Conservation (phyloP, 2,797 vertebrate species). For the Cephalopachus bancanus region DNA sequence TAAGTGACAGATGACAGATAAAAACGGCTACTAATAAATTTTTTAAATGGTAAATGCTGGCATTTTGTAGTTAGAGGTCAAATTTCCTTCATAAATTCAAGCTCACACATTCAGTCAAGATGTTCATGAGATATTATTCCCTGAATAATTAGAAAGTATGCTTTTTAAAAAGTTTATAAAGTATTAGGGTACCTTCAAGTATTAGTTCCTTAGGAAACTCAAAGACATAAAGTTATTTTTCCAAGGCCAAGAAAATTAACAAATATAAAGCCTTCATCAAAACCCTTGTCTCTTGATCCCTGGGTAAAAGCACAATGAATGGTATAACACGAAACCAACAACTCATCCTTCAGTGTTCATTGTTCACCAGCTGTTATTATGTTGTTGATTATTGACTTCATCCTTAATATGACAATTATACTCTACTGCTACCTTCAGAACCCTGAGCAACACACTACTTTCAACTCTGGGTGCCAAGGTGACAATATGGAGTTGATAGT, state of each 20-base stretch:
- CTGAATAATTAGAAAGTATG: neutral
- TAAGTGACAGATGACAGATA: neutral
- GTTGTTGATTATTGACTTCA: neutral
- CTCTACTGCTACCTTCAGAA: neutral
- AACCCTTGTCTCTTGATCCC: too few species aligned
- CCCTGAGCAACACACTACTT: neutral
- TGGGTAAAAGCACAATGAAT: neutral
- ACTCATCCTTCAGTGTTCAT: accelerated
- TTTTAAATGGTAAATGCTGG: neutral
- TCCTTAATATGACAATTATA: accelerated
- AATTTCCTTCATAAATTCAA: neutral
- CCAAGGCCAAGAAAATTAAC: neutral
- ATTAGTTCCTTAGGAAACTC: neutral
- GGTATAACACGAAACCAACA: neutral
- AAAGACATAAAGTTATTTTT: neutral
- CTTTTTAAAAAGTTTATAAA: neutral
- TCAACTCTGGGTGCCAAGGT: accelerated
- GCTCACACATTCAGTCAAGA: neutral
- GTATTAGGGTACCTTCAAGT: neutral
- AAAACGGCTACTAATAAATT: neutral
- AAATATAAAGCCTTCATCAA: neutral
- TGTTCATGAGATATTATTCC: neutral
- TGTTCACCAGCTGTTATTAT: neutral
- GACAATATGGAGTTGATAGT: accelerated
- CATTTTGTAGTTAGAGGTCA: neutral